Evolutionary conservation across 1,140 invertebrate genomes (phyloP), one percentile per base, ranked within the genome.

Genomic region (Manduca sexta): DNA sequence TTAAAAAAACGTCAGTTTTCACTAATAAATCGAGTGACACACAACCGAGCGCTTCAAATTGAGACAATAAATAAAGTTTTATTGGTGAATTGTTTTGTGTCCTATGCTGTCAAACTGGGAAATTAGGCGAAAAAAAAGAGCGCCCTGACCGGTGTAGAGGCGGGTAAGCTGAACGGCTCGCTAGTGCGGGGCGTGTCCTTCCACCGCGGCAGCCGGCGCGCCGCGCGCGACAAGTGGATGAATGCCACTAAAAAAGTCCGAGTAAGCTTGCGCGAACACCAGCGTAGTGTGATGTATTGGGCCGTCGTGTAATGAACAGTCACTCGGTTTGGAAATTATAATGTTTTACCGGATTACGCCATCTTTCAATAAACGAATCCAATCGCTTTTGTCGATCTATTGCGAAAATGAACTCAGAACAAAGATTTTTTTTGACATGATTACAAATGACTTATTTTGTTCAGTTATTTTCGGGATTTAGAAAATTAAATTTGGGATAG

Each of bases 231-330:
- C 64, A 86, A 87, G 52, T 92, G 90, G 90, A 89, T 87, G 61
- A 88, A 64, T 56, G 90, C 90, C 52, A 90, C 90, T 63, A 88
- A 89, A 55, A 91, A 89, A 90, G 90, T 91, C 69, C 88, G 89
- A 86, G 90, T 91, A 90, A 89, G 89, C 70, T 59, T 60, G 46
- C 54, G 56, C 52, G 52, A 53, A 51, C 15, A 35, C 14, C 41
- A 10, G 12, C n/a, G 13, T 17, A 13, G 8, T n/a, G n/a, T n/a
- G n/a, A n/a, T 31, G 12, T 10, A 31, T 31, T 8, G 12, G 12
- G 30, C 12, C 30, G 4, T 31, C 30, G 30, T 31, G 30, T 31
- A 31, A 31, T 31, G 30, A n/a, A n/a, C n/a, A n/a, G n/a, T n/a
- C n/a, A n/a, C n/a, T n/a, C n/a, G n/a, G n/a, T n/a, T n/a, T n/a